phyloP scores from a whole-genome alignment of 37 sponge, comb jelly and placozoan genomes.

The Cliona cf. orientalis region DNA sequence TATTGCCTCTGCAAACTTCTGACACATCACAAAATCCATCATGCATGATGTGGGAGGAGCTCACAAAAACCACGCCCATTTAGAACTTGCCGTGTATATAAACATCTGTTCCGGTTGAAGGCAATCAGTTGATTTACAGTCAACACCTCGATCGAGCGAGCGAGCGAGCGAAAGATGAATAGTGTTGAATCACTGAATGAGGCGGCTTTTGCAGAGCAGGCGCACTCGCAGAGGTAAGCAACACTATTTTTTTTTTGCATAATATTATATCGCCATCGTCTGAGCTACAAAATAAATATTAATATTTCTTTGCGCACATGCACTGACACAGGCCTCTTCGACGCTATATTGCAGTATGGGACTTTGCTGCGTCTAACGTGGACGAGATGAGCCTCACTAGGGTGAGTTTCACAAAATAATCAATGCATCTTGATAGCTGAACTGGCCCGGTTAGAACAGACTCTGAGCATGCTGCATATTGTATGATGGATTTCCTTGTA shows the following conservation, averaged over 20 bases:
- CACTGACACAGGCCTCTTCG: slow-evolving; percentile 39
- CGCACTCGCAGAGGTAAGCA: neutral
- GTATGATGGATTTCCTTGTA: neutral
- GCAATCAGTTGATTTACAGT: too few relatives aligned
- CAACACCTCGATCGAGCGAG: neutral
- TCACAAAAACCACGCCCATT: too few relatives aligned
- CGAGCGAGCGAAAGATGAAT: neutral
- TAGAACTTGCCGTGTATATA: too few relatives aligned
- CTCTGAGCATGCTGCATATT: neutral
- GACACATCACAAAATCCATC: too few relatives aligned
- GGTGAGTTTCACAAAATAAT: slow-evolving; percentile 15
- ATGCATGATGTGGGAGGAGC: too few relatives aligned
- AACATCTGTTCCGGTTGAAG: too few relatives aligned
- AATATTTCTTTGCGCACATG: neutral
- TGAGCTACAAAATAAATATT: neutral
- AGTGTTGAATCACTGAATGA: neutral
- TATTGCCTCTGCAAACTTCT: too few relatives aligned
- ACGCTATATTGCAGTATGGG: slow-evolving; percentile 65
- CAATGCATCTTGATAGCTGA: neutral
- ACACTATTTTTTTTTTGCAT: neutral
- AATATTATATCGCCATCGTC: neutral
- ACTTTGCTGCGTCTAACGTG: slow-evolving; percentile 37
- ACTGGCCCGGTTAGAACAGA: neutral
- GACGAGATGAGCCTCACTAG: slow-evolving; percentile 67
- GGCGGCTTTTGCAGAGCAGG: neutral